Evolutionary conservation across 2,888 invertebrate species (phyloP), one percentile per base, ranked within the genome.

Genomic region (Lasiommata megera): DNA sequence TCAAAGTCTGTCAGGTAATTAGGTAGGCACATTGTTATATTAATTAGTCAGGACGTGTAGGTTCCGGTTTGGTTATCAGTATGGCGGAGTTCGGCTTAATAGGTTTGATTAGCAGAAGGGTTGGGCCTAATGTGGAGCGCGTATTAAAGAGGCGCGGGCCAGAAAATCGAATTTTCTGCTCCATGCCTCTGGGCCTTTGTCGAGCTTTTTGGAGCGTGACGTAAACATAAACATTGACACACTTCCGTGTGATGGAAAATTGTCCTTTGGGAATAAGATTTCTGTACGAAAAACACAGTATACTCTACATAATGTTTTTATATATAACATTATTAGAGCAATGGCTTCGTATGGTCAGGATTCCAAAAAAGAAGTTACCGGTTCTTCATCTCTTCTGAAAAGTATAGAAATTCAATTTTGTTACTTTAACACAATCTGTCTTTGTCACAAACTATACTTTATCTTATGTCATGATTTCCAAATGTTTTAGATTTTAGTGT

Each of bases 91-190:
- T 86, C 84, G 84, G 80, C 77, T 79, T 74, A 82, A 80, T 79
- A 79, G 80, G 82, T 86, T 84, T 82, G 87, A 87, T 87, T 85
- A 87, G 82, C 79, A 72, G 72, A 85, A 88, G 88, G 87, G 87
- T 86, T 86, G 78, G 72, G 79, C 70, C 68, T 75, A 80, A 80
- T 76, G 67, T 76, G 76, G 79, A 73, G 80, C 77, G 60, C 75
- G 72, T 77, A 77, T 84, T 82, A 81, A 69, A 72, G 73, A 82
- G 77, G 82, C 82, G 83, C 71, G 74, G 79, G 76, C 77, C 78
- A 82, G 83, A 88, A 87, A 88, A 88, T 88, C 83, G 81, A 86
- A 88, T 88, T 88, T 88, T 84, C 87, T 82, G 82, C 79, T 77
- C 71, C 78, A 73, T 80, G 80, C 76, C 76, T 79, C 78, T 77